Evolutionary conservation across 2,797 vertebrate genomes (phyloP).

Genomic region (Sebastolobus altivelis): DNA sequence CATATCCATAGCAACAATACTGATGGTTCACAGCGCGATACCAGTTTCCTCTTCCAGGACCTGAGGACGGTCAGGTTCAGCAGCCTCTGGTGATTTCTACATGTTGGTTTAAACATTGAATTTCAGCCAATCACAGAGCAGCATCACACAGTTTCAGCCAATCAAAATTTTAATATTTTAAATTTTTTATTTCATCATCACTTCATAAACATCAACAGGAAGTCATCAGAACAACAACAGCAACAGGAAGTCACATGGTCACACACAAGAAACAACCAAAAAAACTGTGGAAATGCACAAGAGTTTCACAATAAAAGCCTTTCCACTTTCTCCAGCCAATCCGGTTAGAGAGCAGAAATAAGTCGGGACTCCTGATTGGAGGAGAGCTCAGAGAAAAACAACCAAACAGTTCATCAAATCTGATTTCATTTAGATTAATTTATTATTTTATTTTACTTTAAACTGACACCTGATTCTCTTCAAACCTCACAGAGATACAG

Average conservation of each 20-base stretch:
- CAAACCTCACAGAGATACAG: neutral
- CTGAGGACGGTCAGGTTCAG: too few species aligned
- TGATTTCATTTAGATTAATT: neutral
- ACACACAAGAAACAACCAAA: constrained; percentile 38
- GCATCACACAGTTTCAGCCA: constrained; percentile 27
- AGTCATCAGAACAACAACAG: constrained; percentile 15
- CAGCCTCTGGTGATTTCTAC: neutral
- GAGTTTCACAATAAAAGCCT: constrained; percentile 43
- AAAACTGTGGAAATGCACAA: neutral
- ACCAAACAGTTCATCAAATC: neutral
- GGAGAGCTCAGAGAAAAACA: neutral
- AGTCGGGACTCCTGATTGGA: neutral
- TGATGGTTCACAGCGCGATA: too few species aligned
- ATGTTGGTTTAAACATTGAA: neutral
- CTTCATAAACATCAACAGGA: constrained; percentile 40
- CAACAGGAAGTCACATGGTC: constrained; percentile 44
- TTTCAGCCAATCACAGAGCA: constrained; percentile 30
- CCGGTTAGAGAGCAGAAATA: neutral
- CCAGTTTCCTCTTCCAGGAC: too few species aligned
- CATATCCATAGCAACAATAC: too few species aligned
- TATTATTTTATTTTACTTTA: neutral
- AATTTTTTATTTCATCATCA: constrained; percentile 14
- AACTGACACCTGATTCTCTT: neutral
- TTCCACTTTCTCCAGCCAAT: constrained; percentile 20
- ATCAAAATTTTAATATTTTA: constrained; percentile 53